Conservation (phyloP, 1,140 invertebrate species). For the Pomacea maculata region DNA sequence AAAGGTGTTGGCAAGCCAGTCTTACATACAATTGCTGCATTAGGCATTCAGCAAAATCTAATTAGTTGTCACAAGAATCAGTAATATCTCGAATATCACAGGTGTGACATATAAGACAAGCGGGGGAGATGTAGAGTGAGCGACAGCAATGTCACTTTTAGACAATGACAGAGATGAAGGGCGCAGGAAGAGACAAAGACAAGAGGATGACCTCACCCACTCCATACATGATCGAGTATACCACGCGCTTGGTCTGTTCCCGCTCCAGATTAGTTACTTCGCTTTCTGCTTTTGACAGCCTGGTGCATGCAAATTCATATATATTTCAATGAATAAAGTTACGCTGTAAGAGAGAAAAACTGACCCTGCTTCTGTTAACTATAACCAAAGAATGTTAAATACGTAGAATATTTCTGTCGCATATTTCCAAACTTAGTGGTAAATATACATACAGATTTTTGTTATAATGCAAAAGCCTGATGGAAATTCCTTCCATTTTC, state of each 20-base stretch:
- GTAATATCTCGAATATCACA: background rate
- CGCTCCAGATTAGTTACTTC: conserved; percentile 63
- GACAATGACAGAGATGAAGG: background rate
- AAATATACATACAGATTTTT: too few species aligned
- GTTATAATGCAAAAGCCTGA: too few species aligned
- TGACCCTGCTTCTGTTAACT: too few species aligned
- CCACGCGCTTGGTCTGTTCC: conserved; percentile 71
- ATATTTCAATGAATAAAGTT: too few species aligned
- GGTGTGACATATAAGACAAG: background rate
- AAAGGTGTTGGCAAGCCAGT: too few species aligned
- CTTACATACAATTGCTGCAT: conserved; percentile 62
- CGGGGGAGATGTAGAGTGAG: background rate
- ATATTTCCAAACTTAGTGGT: too few species aligned
- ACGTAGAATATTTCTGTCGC: too few species aligned
- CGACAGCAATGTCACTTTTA: background rate
- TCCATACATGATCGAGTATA: conserved; percentile 74
- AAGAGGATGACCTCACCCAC: conserved; percentile 60
- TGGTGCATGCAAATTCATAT: conserved; percentile 33
- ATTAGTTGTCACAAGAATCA: background rate
- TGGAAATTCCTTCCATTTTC: too few species aligned
- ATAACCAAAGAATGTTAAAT: too few species aligned
- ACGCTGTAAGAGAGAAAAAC: too few species aligned
- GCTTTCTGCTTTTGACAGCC: conserved; percentile 60
- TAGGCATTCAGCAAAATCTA: background rate
- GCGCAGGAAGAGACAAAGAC: background rate